A percentile compares a stretch with the other conserved stretches of the same genome.
phyloP scores from a whole-genome alignment of 1,140 invertebrate genomes.

The Ceratina australensis region DNA sequence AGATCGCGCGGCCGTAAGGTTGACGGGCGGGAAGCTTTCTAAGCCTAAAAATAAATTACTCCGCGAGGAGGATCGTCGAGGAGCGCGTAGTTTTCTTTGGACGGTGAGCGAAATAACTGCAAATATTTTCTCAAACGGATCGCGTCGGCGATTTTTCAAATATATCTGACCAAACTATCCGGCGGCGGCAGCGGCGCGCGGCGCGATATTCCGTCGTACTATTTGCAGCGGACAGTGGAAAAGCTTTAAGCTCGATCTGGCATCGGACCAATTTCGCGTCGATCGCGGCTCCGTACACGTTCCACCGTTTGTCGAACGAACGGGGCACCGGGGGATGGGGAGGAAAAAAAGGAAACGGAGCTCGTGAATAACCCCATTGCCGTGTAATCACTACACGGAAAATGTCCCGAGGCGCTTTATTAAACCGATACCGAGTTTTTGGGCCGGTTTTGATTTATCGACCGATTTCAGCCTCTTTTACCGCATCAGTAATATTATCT shows the following conservation, averaged over 20 bases:
- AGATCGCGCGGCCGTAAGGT: too few species aligned
- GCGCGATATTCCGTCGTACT: constrained; percentile 42
- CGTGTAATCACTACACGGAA: constrained; percentile 60
- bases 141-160: constrained; percentile 55
- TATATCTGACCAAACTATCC: constrained; percentile 39
- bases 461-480: constrained; percentile 43
- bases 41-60: too few species aligned
- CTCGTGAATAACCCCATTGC: constrained; percentile 61
- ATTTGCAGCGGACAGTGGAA: constrained; percentile 53
- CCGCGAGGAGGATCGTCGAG: not conserved
- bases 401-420: constrained; percentile 61
- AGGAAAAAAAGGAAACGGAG: constrained; percentile 53
- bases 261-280: constrained; percentile 58
- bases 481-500: constrained; percentile 37
- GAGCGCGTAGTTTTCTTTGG: not conserved
- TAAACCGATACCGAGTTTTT: constrained; percentile 59
- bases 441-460: constrained; percentile 34
- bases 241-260: constrained; percentile 63
- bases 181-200: not conserved
- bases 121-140: constrained; percentile 55
- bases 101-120: constrained; percentile 28
- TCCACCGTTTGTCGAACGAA: not conserved
- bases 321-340: not conserved
- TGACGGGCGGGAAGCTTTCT: too few species aligned
- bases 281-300: constrained; percentile 54